Evolutionary conservation across 1,140 invertebrate genomes (phyloP).

Genomic region (Tetranychus urticae): DNA sequence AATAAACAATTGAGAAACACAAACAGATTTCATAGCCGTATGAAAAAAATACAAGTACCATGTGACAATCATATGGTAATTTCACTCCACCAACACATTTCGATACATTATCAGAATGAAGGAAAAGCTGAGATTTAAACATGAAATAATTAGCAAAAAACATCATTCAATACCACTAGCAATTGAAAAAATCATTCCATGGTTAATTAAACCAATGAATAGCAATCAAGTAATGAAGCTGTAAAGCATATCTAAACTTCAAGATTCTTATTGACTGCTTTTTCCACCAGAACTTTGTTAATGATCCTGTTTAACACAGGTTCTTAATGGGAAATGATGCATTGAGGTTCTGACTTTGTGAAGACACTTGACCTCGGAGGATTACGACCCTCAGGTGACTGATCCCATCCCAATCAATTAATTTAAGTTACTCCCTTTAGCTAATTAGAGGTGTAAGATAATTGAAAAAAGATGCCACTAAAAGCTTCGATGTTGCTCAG

Average conservation of each 20-base stretch:
- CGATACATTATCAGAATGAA: too few relatives aligned
- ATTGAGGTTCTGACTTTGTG: not conserved
- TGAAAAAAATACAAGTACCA: not conserved
- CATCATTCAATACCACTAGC: not conserved
- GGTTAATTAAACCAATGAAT: not conserved
- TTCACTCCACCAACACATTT: not conserved
- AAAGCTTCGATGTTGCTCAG: too few relatives aligned
- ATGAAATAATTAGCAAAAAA: not conserved
- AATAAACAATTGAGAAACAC: not conserved
- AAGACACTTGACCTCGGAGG: not conserved
- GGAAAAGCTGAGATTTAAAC: too few relatives aligned
- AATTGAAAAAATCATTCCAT: not conserved
- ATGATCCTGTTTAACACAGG: not conserved
- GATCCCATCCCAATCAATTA: not conserved
- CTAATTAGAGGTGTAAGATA: too few relatives aligned
- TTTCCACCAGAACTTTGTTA: not conserved
- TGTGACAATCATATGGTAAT: not conserved
- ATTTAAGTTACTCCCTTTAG: too few relatives aligned
- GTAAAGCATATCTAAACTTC: not conserved
- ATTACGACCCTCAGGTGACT: not conserved
- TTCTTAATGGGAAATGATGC: not conserved
- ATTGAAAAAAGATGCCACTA: too few relatives aligned
- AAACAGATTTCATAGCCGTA: not conserved
- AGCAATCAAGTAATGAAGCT: not conserved
- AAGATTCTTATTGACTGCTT: not conserved